phyloP scores from a whole-genome alignment of 1,140 invertebrate genomes.

The Choristoneura fumiferana region DNA sequence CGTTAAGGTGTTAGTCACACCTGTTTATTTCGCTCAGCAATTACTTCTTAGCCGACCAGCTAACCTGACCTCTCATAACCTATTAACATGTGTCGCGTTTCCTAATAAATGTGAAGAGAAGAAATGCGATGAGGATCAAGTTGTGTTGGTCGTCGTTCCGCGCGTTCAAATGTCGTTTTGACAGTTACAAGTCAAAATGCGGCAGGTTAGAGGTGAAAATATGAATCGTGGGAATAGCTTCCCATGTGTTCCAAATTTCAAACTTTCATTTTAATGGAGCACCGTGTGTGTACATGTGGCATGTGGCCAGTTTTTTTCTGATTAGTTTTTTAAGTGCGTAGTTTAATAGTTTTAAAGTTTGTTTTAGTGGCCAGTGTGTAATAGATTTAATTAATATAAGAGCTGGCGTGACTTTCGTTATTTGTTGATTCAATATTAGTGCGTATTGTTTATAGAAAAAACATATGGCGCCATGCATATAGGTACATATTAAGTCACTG shows the following conservation, averaged over 20 bases:
- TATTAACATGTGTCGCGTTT: constrained; percentile 4
- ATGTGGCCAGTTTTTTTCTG: too few species aligned
- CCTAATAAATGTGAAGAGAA: neutral
- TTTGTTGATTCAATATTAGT: constrained; percentile 2
- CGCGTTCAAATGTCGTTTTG: constrained; percentile 48
- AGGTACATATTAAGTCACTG: neutral
- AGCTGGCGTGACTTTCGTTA: neutral
- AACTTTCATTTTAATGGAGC: neutral
- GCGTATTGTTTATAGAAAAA: constrained; percentile 13
- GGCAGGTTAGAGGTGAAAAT: constrained; percentile 55
- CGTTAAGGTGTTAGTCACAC: constrained; percentile 55
- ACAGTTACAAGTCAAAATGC: constrained; percentile 63
- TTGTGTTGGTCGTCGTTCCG: constrained; percentile 38
- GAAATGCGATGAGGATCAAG: constrained; percentile 30
- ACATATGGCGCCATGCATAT: neutral
- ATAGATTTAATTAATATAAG: too few species aligned
- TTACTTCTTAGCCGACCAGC: constrained; percentile 42
- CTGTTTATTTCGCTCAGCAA: constrained; percentile 54
- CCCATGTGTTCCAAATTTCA: constrained; percentile 6
- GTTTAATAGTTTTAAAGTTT: too few species aligned
- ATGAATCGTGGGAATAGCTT: constrained; percentile 62
- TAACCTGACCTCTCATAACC: constrained; percentile 29
- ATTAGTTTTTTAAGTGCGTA: too few species aligned
- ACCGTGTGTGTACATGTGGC: too few species aligned
- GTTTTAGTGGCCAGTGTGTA: too few species aligned